Evolutionary conservation across 2,113 vertebrate species (phyloP), one percentile per base, ranked within the genome.

Genomic region (Protomyctophum bolini): DNA sequence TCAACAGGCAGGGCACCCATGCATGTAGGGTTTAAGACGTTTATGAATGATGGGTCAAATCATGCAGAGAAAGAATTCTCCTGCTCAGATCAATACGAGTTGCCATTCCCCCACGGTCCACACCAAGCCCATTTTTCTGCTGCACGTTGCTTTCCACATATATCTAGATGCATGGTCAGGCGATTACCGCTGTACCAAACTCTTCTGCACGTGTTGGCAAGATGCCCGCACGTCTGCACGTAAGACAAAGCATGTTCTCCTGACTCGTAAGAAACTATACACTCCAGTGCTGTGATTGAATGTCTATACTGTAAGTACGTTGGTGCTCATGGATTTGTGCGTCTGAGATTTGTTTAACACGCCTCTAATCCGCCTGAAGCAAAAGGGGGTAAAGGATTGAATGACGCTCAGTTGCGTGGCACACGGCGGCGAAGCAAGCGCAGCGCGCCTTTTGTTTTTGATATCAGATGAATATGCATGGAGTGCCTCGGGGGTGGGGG

Each of bases 401-500:
- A 89, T 87, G 81, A 85, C 54, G 28, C 64, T 65, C 28, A 73
- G 80, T 83, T 86, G 83, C 76, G 10, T 21, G 33, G 76, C 75
- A 88, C 84, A 87, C 63, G 83, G 86, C 82, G 87, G 21, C 21
- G 21, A 21, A 21, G 21, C 21, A 90, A 91, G 33, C 33, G 33
- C 85, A 83, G 79, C 75, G 82, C 86, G 84, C 66, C 87, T 88
- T 88, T 91, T 90, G 89, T 91, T 91, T 91, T 85, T 78, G 73
- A 80, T 76, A 83, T 78, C 84, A 87, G 83, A 89, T 91, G 89
- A 90, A 91, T 91, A 90, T 91, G 81, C 82, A 91, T 89, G 77
- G 80, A 76, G 86, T 81, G 86, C 86, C 77, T 66, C 66, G 46
- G 86, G 72, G 74, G 81, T 72, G 80, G 82, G 81, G 81, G 74